Conservation (phyloP, 2,888 invertebrate species). For the Conchocele bisecta region DNA sequence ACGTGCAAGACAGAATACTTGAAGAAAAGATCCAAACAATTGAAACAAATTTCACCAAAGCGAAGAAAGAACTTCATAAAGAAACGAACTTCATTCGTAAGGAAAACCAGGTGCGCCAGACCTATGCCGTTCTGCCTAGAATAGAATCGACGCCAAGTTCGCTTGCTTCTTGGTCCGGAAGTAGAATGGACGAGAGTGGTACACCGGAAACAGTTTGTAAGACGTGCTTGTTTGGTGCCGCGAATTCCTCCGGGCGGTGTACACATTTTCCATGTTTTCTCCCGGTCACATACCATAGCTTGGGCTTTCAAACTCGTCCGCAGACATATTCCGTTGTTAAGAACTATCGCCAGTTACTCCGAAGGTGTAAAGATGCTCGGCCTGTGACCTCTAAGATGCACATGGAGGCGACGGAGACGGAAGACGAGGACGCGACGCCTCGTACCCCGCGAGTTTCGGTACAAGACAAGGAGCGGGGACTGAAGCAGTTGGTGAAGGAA, state of each 20-base stretch:
- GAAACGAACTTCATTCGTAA: constrained; percentile 56
- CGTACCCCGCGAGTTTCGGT: constrained; percentile 57
- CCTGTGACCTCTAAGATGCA: constrained; percentile 43
- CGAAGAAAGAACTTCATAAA: constrained; percentile 49
- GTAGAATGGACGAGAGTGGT: constrained; percentile 31
- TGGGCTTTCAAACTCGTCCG: constrained; percentile 52
- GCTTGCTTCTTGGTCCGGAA: constrained; percentile 44
- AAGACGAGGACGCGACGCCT: constrained; percentile 7
- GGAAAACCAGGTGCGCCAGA: constrained; percentile 42
- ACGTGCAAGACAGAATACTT: constrained; percentile 51
- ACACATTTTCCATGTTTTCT: constrained; percentile 69
- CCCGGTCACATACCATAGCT: constrained; percentile 67
- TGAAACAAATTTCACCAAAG: constrained; percentile 43
- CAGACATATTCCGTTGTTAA: constrained; percentile 58
- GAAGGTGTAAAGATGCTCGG: constrained; percentile 49
- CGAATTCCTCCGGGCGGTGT: constrained; percentile 53
- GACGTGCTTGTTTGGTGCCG: constrained; percentile 53
- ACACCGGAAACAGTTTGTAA: constrained; percentile 33
- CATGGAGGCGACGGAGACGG: constrained; percentile 3
- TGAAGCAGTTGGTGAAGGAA: constrained; percentile 65
- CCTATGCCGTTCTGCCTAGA: constrained; percentile 14
- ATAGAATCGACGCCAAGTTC: constrained; percentile 41
- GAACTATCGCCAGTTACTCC: constrained; percentile 58
- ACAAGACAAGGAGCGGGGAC: constrained; percentile 66
- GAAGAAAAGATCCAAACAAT: constrained; percentile 46